These are phyloP conservation scores for Drosophila pallidifrons DNA, from an alignment of 1,140 invertebrate genomes.

Conservation along the genomic window DNA sequence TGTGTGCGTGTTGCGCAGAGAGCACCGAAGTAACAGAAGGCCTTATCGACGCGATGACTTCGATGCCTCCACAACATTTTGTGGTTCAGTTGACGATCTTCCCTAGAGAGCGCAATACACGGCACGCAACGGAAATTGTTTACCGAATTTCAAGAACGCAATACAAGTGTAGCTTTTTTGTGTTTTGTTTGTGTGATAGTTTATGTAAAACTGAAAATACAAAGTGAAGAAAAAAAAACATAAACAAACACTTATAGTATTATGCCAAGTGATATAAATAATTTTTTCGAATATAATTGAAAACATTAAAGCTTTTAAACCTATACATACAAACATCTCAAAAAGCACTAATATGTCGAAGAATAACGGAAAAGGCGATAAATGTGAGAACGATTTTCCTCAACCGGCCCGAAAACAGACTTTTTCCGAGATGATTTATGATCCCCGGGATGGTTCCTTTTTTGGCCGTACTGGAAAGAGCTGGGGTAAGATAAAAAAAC, in stretches of 20 bases:
- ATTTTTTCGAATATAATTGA: too few species aligned
- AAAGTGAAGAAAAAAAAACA: neutral
- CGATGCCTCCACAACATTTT: slow-evolving; percentile 36
- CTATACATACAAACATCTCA: slow-evolving; percentile 20
- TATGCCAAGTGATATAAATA: too few species aligned
- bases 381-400: slow-evolving; percentile 86
- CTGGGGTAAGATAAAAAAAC: slow-evolving; percentile 89
- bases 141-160: neutral
- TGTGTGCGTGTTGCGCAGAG: slow-evolving; percentile 54
- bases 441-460: slow-evolving; percentile 88
- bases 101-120: slow-evolving; percentile 66
- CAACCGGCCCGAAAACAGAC: slow-evolving; percentile 86
- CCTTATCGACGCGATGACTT: slow-evolving; percentile 39
- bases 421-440: slow-evolving; percentile 88
- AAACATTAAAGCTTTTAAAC: too few species aligned
- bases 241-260: too few species aligned
- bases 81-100: slow-evolving; percentile 73
- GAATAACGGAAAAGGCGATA: slow-evolving; percentile 69
- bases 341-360: slow-evolving; percentile 74
- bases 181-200: slow-evolving; percentile 42
- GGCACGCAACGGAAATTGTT: slow-evolving; percentile 30
- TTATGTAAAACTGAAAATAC: slow-evolving; percentile 11
- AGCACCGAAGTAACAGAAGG: slow-evolving; percentile 50
- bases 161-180: slow-evolving; percentile 9
- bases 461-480: slow-evolving; percentile 89